Conservation (phyloP, 1,140 invertebrate species). For the Drosophila setifemur region DNA sequence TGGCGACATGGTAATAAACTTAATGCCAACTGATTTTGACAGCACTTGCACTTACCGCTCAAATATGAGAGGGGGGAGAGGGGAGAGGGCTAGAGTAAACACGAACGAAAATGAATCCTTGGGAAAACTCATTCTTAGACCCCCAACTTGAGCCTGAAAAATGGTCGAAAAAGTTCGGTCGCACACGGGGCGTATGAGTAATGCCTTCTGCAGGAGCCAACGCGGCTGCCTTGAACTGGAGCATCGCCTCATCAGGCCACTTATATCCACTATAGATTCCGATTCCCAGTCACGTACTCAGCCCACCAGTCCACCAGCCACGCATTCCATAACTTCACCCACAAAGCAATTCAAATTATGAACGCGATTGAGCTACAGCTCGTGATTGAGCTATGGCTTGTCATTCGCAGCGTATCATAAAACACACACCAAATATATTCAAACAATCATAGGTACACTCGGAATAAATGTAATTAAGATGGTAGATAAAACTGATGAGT, state of each 20-base stretch:
- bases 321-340: slow-evolving; percentile 24
- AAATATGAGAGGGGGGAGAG: background rate
- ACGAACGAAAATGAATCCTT: background rate
- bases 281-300: slow-evolving; percentile 37
- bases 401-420: slow-evolving; percentile 33
- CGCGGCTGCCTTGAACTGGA: slow-evolving; percentile 17
- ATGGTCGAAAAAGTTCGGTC: slow-evolving; percentile 8
- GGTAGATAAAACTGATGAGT: slow-evolving; percentile 2
- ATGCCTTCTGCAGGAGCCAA: slow-evolving; percentile 17
- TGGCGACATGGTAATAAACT: slow-evolving; percentile 47
- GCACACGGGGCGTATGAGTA: slow-evolving; percentile 27
- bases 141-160: slow-evolving; percentile 19
- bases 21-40: slow-evolving; percentile 55
- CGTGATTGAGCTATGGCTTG: slow-evolving; percentile 54
- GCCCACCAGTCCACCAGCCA: background rate
- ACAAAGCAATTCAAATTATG: slow-evolving; percentile 35
- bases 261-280: slow-evolving; percentile 11
- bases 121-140: background rate
- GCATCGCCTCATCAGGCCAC: slow-evolving; percentile 1
- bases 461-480: background rate
- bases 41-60: slow-evolving; percentile 26
- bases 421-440: slow-evolving; percentile 43
- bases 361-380: slow-evolving; percentile 28
- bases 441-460: slow-evolving; percentile 37
- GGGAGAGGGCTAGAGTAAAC: background rate